phyloP scores from a whole-genome alignment of 2,888 invertebrate species.

The Pyrocoelia pectoralis region DNA sequence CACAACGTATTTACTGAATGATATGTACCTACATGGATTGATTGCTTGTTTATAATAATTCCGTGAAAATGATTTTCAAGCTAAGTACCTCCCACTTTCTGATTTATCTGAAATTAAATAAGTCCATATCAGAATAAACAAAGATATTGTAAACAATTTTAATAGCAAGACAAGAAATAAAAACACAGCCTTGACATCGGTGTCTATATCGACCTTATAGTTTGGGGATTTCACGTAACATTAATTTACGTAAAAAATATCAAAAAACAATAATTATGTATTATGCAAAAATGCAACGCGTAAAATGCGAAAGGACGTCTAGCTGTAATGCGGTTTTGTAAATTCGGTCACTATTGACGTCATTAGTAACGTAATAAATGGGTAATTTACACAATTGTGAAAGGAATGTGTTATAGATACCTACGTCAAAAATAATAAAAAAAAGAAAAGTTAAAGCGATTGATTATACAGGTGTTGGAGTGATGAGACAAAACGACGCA shows the following conservation, averaged over 20 bases:
- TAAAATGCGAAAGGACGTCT: too few species aligned
- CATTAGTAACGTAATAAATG: neutral
- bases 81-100: too few species aligned
- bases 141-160: neutral
- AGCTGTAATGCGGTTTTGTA: neutral
- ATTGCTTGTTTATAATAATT: too few species aligned
- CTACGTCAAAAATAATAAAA: neutral
- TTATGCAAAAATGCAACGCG: neutral
- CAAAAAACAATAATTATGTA: neutral
- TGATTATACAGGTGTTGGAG: neutral
- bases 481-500: constrained; percentile 26
- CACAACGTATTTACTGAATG: too few species aligned
- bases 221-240: neutral
- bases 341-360: constrained; percentile 1
- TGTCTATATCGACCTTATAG: neutral
- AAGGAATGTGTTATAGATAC: too few species aligned
- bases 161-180: neutral
- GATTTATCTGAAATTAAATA: neutral
- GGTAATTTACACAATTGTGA: neutral
- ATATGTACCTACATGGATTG: too few species aligned
- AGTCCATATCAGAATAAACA: neutral
- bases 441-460: too few species aligned
- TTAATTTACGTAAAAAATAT: neutral
- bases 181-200: neutral
- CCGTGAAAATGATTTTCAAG: too few species aligned